Evolutionary conservation across 2,888 invertebrate species (phyloP), one percentile per base, ranked within the genome.

Genomic region (Oxytorus armatus): DNA sequence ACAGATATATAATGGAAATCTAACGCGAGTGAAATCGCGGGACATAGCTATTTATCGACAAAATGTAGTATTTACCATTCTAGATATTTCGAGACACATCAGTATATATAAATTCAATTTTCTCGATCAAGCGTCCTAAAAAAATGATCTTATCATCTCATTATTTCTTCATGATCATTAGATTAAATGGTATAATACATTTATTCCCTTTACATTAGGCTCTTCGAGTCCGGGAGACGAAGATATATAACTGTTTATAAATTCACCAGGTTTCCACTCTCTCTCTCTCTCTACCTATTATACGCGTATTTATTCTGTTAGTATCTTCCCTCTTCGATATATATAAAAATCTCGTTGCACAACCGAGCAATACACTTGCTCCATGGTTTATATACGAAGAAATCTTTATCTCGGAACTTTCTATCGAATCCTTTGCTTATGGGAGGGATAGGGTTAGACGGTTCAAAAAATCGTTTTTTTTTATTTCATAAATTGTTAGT

Each of bases 171-270:
- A 21, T 3, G 1, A 1, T 36, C 49, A 44, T 55, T 23, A 69
- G 8, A 14, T 5, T n/a, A 39, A 1, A n/a, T 21, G 4, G 33
- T 44, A 11, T 73, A 21, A 36, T 11, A 21, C 25, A 66, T 66
- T 55, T 16, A 29, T 49, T 42, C 23, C 44, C 42, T 8, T 59
- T 1, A 14, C 16, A 53, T 55, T 29, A 44, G 14, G 10, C 11
- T 16, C 51, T 14, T 14, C 29, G 23, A 18, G 14, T 29, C 51
- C 21, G 11, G 11, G 29, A 53, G 39, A 75, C 55, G 44, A 69
- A 63, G 47, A 70, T 55, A n/a, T n/a, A n/a, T n/a, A 63, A 69
- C 47, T 69, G 63, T 49, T 57, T 77, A 49, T 33, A 61, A 61
- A 61, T 76, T 29, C 51, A 66, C 29, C n/a, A 25, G 21, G 16